Base-by-base conservation (phyloP, 2,113 vertebrate genomes). In the Eubucco bourcierii region DNA sequence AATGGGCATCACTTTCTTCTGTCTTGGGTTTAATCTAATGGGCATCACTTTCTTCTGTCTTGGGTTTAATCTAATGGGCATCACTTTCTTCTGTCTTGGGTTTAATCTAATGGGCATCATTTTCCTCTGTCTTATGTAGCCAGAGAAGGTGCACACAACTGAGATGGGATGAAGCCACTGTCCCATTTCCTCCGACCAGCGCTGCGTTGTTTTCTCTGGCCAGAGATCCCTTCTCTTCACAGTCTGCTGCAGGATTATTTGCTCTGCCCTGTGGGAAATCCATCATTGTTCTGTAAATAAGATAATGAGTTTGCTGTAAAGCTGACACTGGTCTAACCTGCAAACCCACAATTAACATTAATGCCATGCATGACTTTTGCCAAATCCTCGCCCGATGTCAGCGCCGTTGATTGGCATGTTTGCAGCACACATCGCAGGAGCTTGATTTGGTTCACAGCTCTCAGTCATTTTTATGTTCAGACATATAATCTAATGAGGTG, bases 381-480 rank as follows among this genome's bases (percentile, higher is more conserved):
- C 93, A 95, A 96, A 94, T 95, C 91, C 97, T 96, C 33, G 74
- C 91, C 96, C 95, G 90, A 86, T 94, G 81, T 96, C 97, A 84
- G 92, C 95, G 64, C 77, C 73, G 52, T 98, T 98, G 97, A 97
- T 97, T 97, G 98, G 96, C 97, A 97, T 98, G 96, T 98, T 97
- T 97, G 96, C 78, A 94, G 95, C 97, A 97, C 96, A 98, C 98
- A 94, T 97, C 97, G 95, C 97, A 98, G 94, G 95, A 96, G 92
- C 97, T 97, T 98, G 97, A 97, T 97, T 95, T 97, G 89, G 68
- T 95, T 97, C 93, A 91, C 96, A 97, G 96, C 79, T 96, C 94
- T 94, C 91, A 84, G 90, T 93, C 92, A 92, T 90, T 95, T 97
- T 97, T 95, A 91, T 96, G 94, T 94, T 92, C 84, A 97, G 96